phyloP scores from a whole-genome alignment of 2,113 vertebrate species.

The Campylorhamphus procurvoides region DNA sequence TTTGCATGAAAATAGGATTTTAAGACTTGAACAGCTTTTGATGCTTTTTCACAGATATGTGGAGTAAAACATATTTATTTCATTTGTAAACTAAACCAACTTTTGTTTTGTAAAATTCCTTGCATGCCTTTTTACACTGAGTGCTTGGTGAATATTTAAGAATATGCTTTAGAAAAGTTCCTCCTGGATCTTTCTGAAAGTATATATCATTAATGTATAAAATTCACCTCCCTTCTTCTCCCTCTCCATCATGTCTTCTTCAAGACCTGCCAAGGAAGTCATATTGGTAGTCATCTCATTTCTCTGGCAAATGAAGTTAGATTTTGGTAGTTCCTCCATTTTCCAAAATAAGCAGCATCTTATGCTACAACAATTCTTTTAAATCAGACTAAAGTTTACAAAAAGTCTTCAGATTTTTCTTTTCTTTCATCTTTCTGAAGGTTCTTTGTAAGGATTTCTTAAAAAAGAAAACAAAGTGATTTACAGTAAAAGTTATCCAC shows the following conservation, averaged over 20 bases:
- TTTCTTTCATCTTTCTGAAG: background rate
- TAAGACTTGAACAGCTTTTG: constrained; percentile 17
- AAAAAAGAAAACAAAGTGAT: background rate
- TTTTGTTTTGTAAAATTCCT: background rate
- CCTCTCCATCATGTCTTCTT: background rate
- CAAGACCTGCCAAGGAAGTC: background rate
- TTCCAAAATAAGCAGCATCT: background rate
- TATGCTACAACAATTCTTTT: background rate
- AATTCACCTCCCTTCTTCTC: background rate
- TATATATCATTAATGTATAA: background rate
- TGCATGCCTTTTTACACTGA: background rate
- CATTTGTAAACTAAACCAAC: background rate
- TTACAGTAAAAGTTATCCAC: background rate
- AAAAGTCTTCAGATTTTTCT: background rate
- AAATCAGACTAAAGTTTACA: background rate
- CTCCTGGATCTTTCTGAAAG: background rate
- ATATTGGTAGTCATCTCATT: background rate
- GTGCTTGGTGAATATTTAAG: background rate
- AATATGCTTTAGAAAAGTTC: background rate
- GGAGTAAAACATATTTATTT: background rate
- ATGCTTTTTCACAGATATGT: constrained; percentile 3
- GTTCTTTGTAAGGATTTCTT: background rate
- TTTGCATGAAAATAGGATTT: constrained; percentile 63
- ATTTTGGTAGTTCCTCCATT: background rate
- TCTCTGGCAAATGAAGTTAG: background rate